Base-by-base conservation (phyloP, 1,140 invertebrate genomes). In the Scaptodrosophila lebanonensis region DNA sequence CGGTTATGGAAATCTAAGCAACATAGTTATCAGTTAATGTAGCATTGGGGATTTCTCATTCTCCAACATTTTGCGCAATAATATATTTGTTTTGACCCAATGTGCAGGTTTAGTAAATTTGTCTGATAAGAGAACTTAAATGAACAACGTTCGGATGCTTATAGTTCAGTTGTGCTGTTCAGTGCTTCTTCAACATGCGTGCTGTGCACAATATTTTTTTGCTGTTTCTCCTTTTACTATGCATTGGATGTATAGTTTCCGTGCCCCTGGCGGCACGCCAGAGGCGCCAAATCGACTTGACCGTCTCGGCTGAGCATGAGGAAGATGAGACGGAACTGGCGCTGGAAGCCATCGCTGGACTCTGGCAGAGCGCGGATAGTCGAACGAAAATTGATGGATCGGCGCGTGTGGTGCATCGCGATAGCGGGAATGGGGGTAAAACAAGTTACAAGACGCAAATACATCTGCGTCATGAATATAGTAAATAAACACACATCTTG, bases 391-490 rank as follows among this genome's bases (percentile, higher is more conserved):
- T 86, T 12, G 84, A 86, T 15, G 84, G 84, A 3, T 82, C 84
- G 0, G 84, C 82, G 0, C 62, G 69, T 5, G 56, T 86, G 1
- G 63, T 84, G 39, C 84, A 86, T 57, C 73, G 73, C 1, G 45
- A 47, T 43, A 44, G 66, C 11, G 27, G 62, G 43, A 52, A 83
- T 59, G 56, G 53, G 73, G 84, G 84, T 65, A 86, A 64, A 43
- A 86, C 82, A 38, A 82, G 60, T 52, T 86, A 82, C 35, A 68
- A 72, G 45, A 84, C 73, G n/a, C 65, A 69, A 20, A 36, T 86
- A 6, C 84, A 86, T 61, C 27, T 86, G 1, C 84, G 83, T 67
- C 84, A 86, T 62, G 84, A 86, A 38, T 86, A 86, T 66, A 85
- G 63, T 59, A 67, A 8, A 18, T 5, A 27, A 3, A 12, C n/a